Percentiles rank a stretch among this genome's conserved stretches.
Conservation (phyloP, 37 sponge, comb jelly and placozoan species). For the Diacarnus erythraeanus region DNA sequence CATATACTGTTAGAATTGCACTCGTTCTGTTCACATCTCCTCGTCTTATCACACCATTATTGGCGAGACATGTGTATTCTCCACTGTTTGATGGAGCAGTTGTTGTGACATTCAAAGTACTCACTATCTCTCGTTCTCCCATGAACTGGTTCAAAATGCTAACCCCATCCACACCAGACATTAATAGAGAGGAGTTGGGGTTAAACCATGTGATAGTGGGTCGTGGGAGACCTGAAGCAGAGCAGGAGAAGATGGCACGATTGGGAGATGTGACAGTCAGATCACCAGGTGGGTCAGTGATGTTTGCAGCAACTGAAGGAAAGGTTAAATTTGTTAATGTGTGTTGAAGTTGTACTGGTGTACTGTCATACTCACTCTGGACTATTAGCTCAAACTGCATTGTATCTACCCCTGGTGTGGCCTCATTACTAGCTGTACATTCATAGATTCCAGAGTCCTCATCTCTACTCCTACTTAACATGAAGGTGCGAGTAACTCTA, state of each 20-base stretch:
- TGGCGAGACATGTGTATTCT: constrained; percentile 57
- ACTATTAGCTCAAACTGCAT: constrained; percentile 33
- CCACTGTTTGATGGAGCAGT: constrained; percentile 26
- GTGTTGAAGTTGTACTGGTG: background rate
- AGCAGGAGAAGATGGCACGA: constrained; percentile 26
- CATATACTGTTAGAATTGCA: constrained; percentile 36
- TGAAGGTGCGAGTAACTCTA: constrained; percentile 7
- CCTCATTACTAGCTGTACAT: constrained; percentile 48
- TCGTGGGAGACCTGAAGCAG: constrained; percentile 39
- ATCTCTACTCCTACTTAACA: constrained; percentile 4
- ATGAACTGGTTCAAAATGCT: background rate
- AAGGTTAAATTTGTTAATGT: background rate
- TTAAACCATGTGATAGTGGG: constrained; percentile 57
- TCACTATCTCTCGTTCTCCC: constrained; percentile 11
- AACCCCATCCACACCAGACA: background rate
- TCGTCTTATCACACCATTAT: constrained; percentile 26
- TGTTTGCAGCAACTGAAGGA: constrained; percentile 12
- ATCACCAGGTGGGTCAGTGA: background rate
- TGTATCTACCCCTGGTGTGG: background rate
- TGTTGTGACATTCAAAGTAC: constrained; percentile 16
- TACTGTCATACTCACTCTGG: constrained; percentile 20
- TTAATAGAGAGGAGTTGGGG: background rate
- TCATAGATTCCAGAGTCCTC: constrained; percentile 53
- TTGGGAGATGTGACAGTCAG: background rate
- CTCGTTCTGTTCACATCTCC: too few species aligned